Conservation (phyloP, 2,888 invertebrate genomes). For the Muschampia plurimacula region DNA sequence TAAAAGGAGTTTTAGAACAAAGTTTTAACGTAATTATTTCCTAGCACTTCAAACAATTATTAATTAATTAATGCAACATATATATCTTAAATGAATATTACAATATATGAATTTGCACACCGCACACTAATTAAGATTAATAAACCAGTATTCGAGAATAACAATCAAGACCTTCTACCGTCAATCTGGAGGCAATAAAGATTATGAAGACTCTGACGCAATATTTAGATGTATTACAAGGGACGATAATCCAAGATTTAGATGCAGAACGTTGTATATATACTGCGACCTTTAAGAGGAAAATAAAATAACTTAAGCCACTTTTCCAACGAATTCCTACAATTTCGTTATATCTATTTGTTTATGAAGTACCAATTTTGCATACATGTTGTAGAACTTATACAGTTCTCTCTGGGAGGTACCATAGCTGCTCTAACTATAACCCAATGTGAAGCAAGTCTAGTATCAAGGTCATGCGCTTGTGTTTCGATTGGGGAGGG, state of each 20-base stretch:
- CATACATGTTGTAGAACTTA: too few relatives aligned
- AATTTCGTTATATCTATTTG: too few relatives aligned
- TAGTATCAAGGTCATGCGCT: too few relatives aligned
- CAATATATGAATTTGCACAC: background rate
- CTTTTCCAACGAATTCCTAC: too few relatives aligned
- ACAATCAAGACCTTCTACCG: background rate
- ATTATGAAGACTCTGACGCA: conserved; percentile 2
- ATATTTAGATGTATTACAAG: background rate
- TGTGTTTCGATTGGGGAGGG: too few relatives aligned
- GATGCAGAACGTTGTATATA: background rate
- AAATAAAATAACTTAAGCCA: too few relatives aligned
- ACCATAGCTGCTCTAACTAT: too few relatives aligned
- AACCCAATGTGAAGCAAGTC: too few relatives aligned
- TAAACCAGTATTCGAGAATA: background rate
- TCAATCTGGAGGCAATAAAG: background rate
- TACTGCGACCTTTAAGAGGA: background rate
- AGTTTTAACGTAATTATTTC: too few relatives aligned
- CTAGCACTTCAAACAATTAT: background rate
- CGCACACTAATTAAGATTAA: background rate
- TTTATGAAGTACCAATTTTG: too few relatives aligned
- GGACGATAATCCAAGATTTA: background rate
- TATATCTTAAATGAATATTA: background rate
- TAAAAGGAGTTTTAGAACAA: too few relatives aligned
- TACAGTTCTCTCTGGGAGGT: too few relatives aligned
- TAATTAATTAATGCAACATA: background rate